phyloP scores from a whole-genome alignment of 2,888 invertebrate species.

The Altica lythri region DNA sequence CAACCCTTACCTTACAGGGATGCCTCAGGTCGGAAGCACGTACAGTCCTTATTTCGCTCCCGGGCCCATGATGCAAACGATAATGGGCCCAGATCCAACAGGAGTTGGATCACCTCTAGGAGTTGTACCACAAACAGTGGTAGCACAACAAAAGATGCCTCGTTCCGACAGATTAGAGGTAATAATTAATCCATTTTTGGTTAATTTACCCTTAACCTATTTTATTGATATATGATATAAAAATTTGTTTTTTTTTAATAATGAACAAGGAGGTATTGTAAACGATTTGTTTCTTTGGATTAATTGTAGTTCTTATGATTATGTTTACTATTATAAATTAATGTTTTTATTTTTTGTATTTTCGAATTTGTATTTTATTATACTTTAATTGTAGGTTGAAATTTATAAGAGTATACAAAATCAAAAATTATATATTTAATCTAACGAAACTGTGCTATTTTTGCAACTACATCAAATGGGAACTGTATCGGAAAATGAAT shows the following conservation, averaged over 20 bases:
- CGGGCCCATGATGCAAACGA: conserved; percentile 85
- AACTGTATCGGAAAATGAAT: conserved; percentile 28
- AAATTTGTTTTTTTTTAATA: too few species aligned
- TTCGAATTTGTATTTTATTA: too few species aligned
- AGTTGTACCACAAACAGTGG: conserved; percentile 83
- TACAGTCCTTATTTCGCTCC: conserved; percentile 91
- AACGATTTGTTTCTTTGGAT: too few species aligned
- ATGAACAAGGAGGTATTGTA: too few species aligned
- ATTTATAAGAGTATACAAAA: background rate
- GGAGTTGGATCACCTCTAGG: conserved; percentile 81
- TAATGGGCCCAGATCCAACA: conserved; percentile 87
- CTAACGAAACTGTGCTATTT: background rate
- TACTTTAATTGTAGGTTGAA: background rate
- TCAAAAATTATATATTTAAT: background rate
- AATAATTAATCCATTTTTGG: conserved; percentile 56
- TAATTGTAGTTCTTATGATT: too few species aligned
- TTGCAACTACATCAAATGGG: conserved; percentile 18
- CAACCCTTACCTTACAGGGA: conserved; percentile 90
- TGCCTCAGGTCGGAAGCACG: conserved; percentile 86
- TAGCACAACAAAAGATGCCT: conserved; percentile 89
- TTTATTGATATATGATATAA: conserved; percentile 23
- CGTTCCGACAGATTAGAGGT: conserved; percentile 97
- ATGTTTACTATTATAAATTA: too few species aligned
- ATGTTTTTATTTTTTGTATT: too few species aligned
- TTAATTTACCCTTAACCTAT: conserved; percentile 26